Conservation (phyloP, 2,113 vertebrate genomes). For the Centrocercus urophasianus region DNA sequence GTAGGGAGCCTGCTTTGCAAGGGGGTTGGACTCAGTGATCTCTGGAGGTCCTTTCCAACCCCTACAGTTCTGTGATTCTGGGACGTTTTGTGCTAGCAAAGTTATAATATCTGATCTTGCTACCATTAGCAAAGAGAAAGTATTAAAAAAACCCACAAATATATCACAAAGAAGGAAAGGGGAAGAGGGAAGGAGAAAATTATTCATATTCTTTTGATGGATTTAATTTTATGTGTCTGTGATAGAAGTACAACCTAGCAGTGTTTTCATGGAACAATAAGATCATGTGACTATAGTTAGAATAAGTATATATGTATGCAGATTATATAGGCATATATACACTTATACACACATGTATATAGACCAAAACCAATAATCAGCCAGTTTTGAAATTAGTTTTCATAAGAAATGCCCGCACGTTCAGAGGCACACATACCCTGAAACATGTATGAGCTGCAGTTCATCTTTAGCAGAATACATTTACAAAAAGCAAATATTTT, state of each 20-base stretch:
- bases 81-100: not conserved
- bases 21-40: no score
- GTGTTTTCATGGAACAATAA: not conserved
- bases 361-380: not conserved
- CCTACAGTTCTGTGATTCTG: no score
- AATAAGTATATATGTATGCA: not conserved
- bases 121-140: not conserved
- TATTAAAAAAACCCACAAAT: not conserved
- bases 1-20: no score
- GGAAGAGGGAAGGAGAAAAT: not conserved
- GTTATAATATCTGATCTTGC: not conserved
- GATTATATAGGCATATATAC: not conserved
- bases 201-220: not conserved
- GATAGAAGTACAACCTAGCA: not conserved
- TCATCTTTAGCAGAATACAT: not conserved
- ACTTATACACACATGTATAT: not conserved
- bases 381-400: not conserved
- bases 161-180: not conserved
- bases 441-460: not conserved
- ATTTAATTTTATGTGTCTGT: not conserved
- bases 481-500: not conserved
- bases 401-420: not conserved
- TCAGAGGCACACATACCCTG: not conserved
- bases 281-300: not conserved
- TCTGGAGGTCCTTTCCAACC: no score